These are phyloP conservation scores for Nyctereutes procyonoides DNA, from an alignment of 2,113 vertebrate genomes.

Conservation along the genomic window DNA sequence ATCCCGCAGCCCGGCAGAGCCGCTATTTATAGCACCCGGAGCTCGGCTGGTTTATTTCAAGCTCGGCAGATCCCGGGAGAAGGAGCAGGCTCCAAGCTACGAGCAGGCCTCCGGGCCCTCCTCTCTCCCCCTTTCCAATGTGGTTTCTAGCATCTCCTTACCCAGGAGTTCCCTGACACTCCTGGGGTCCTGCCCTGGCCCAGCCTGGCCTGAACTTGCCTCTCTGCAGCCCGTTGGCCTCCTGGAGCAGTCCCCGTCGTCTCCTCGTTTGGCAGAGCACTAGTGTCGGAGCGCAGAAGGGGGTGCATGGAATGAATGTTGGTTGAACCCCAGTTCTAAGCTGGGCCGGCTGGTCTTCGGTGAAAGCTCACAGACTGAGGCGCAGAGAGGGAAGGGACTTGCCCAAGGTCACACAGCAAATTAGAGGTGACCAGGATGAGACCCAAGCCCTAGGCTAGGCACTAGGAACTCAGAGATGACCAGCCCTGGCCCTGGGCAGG, in stretches of 20 bases:
- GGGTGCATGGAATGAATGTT: accelerated
- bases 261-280: background rate
- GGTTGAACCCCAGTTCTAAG: background rate
- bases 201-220: background rate
- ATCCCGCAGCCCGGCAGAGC: background rate
- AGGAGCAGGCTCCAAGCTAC: background rate
- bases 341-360: background rate
- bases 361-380: background rate
- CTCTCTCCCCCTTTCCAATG: background rate
- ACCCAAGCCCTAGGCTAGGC: background rate
- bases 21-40: constrained; percentile 56
- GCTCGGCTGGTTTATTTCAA: constrained; percentile 68
- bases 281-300: background rate
- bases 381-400: background rate
- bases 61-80: background rate
- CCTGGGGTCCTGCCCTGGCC: background rate
- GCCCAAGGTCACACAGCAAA: background rate
- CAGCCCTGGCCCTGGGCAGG: background rate
- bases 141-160: background rate
- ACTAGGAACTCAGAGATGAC: background rate
- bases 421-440: background rate
- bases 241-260: background rate
- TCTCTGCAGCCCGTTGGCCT: background rate
- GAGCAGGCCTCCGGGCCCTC: background rate
- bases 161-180: background rate